These are phyloP conservation scores for Suncus etruscus DNA, from an alignment of 2,113 vertebrate genomes.

Conservation along the genomic window DNA sequence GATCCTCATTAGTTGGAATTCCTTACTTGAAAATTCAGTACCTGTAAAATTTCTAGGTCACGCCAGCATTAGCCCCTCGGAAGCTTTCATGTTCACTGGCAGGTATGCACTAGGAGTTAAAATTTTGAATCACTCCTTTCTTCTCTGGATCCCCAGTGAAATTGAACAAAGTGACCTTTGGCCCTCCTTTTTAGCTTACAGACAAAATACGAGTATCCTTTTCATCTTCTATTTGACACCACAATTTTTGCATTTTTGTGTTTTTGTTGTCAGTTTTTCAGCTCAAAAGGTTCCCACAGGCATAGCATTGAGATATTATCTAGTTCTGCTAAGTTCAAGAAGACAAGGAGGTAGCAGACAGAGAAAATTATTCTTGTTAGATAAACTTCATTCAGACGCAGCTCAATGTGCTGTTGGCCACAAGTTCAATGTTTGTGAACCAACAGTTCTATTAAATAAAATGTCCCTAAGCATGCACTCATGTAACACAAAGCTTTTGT, in stretches of 20 bases:
- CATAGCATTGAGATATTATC: neutral
- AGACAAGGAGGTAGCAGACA: neutral
- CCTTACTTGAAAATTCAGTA: neutral
- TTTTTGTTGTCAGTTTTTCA: conserved; percentile 8
- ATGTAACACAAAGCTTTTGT: neutral
- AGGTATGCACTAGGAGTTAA: neutral
- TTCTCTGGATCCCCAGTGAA: neutral
- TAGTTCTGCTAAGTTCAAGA: neutral
- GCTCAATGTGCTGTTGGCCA: neutral
- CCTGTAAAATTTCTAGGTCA: neutral
- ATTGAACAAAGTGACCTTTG: neutral
- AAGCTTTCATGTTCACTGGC: neutral
- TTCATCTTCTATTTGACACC: neutral
- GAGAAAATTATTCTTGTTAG: neutral
- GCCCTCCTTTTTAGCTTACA: neutral
- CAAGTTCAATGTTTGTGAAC: neutral
- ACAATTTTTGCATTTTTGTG: neutral
- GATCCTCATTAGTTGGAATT: neutral
- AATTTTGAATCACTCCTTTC: rapidly evolving
- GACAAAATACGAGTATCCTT: neutral
- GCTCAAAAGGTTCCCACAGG: neutral
- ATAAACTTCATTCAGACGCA: neutral
- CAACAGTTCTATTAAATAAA: neutral
- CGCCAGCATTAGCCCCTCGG: neutral
- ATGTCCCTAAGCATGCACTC: neutral